Evolutionary conservation across 2,797 vertebrate species (phyloP).

Genomic region (Monodelphis domestica): DNA sequence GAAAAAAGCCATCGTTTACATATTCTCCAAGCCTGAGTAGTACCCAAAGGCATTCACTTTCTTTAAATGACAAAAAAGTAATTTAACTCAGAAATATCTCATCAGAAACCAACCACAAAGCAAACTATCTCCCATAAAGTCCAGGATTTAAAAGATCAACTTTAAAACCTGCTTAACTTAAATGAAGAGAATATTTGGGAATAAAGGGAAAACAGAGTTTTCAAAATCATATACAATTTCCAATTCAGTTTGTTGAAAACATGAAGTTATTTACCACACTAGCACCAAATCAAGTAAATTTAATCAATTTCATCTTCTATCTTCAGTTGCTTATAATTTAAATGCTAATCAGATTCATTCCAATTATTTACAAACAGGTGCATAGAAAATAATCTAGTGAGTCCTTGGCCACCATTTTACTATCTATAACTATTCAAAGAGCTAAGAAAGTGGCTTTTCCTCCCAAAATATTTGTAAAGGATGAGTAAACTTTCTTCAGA

Average conservation of each 20-base stretch:
- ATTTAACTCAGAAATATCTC: constrained; percentile 64
- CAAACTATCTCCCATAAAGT: constrained; percentile 36
- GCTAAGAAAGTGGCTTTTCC: constrained; percentile 44
- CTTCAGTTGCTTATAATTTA: constrained; percentile 72
- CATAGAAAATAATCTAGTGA: constrained; percentile 67
- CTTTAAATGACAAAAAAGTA: constrained; percentile 41
- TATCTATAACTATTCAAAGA: constrained; percentile 62
- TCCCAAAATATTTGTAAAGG: constrained; percentile 68
- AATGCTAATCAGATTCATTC: constrained; percentile 68
- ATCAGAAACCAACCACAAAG: constrained; percentile 33
- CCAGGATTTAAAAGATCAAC: constrained; percentile 64
- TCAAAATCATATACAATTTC: constrained; percentile 66
- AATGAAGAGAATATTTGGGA: too few species aligned
- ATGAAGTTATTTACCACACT: constrained; percentile 68
- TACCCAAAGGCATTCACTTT: constrained; percentile 53
- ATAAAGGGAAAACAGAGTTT: constrained; percentile 33
- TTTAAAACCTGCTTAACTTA: constrained; percentile 53
- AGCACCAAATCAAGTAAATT: constrained; percentile 66
- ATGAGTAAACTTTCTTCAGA: constrained; percentile 74
- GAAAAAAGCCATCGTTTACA: constrained; percentile 68
- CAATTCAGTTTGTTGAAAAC: constrained; percentile 73
- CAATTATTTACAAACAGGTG: constrained; percentile 69
- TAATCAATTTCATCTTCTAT: constrained; percentile 73
- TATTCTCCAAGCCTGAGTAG: constrained; percentile 61
- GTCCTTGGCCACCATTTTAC: constrained; percentile 55